A percentile compares a stretch with the other conserved stretches of the same genome.
phyloP scores from a whole-genome alignment of 2,113 vertebrate species.

The Clarias magur region DNA sequence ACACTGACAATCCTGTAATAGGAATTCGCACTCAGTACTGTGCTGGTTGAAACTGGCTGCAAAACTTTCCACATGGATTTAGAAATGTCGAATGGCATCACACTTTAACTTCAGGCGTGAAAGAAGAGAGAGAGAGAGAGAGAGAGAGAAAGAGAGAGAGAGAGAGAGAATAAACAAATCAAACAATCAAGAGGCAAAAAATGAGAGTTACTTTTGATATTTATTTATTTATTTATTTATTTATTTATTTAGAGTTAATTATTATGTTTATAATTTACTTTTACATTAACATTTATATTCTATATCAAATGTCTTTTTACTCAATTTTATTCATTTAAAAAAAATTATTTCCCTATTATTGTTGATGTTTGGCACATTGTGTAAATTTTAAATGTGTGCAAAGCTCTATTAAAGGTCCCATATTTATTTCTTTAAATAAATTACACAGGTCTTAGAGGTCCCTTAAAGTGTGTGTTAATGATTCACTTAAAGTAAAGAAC shows the following conservation, averaged over 20 bases:
- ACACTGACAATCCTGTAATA: background rate
- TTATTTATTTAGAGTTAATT: too few relatives aligned
- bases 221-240: too few relatives aligned
- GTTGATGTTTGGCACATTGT: background rate
- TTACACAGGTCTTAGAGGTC: too few relatives aligned
- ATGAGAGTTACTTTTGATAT: background rate
- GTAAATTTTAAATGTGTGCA: background rate
- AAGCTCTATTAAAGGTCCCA: background rate
- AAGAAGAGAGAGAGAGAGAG: background rate
- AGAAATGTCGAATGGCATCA: background rate
- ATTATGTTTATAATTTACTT: background rate
- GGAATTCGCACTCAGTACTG: background rate
- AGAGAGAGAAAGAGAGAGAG: background rate
- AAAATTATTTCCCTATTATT: background rate
- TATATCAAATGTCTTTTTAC: background rate
- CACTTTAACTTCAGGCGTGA: background rate
- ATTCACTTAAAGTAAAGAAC: too few relatives aligned
- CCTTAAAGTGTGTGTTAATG: too few relatives aligned
- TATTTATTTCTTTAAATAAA: too few relatives aligned
- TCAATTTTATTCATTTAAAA: background rate
- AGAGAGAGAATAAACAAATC: background rate
- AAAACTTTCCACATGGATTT: too few relatives aligned
- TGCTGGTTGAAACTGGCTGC: background rate
- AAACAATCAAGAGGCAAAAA: background rate
- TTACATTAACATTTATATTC: background rate